Evolutionary conservation across 1,140 invertebrate genomes (phyloP).

Genomic region (Bombyx mandarina): DNA sequence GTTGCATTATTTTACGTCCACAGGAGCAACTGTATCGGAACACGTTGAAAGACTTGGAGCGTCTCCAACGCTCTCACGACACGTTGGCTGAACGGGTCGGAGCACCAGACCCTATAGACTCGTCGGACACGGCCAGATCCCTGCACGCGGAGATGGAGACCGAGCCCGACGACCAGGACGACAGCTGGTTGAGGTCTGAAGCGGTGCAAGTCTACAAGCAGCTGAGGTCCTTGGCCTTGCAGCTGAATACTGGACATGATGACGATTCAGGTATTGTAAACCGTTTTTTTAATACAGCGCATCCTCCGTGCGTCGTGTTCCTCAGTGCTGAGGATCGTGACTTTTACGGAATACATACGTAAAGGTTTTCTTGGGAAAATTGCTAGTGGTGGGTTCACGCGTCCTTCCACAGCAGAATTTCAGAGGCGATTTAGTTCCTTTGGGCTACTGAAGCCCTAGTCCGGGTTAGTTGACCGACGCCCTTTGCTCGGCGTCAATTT

Average conservation of each 20-base stretch:
- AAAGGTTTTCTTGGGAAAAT: too few relatives aligned
- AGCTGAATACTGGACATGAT: constrained; percentile 80
- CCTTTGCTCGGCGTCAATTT: too few relatives aligned
- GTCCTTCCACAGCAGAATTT: too few relatives aligned
- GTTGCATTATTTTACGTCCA: not conserved
- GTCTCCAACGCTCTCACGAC: constrained; percentile 75
- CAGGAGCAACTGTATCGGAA: constrained; percentile 73
- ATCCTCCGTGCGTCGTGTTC: too few relatives aligned
- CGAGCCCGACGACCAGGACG: constrained; percentile 76
- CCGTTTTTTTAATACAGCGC: too few relatives aligned
- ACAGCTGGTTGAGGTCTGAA: constrained; percentile 74
- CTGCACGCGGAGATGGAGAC: constrained; percentile 84
- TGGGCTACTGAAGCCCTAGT: too few relatives aligned
- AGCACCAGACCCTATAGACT: constrained; percentile 49
- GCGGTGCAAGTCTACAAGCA: constrained; percentile 78
- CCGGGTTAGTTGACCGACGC: too few relatives aligned
- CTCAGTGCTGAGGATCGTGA: too few relatives aligned
- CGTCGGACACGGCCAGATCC: constrained; percentile 61
- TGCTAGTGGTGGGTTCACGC: too few relatives aligned
- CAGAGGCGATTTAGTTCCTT: too few relatives aligned
- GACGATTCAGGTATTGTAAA: constrained; percentile 70
- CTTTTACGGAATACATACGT: too few relatives aligned
- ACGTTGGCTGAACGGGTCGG: constrained; percentile 75
- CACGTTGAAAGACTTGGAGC: constrained; percentile 74
- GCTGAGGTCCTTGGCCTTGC: constrained; percentile 76